These are phyloP conservation scores for Chymomyza costata DNA, from an alignment of 1,140 invertebrate species.

Conservation along the genomic window DNA sequence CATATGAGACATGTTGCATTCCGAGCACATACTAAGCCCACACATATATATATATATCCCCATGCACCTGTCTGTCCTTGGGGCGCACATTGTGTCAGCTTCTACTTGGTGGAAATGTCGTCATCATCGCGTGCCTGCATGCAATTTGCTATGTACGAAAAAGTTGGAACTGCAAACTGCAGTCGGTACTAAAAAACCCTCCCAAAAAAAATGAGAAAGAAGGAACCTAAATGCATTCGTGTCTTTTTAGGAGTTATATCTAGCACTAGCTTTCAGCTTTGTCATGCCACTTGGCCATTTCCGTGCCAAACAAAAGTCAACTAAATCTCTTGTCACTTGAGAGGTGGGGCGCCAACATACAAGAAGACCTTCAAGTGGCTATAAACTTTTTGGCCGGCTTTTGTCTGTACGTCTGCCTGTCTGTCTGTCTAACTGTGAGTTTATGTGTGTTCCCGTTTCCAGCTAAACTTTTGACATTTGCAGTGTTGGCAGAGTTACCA, in stretches of 20 bases:
- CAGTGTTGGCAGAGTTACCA: no score
- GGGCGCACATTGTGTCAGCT: no score
- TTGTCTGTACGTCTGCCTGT: no score
- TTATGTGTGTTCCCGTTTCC: no score
- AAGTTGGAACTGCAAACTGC: slow-evolving; percentile 16
- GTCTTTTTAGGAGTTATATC: no score
- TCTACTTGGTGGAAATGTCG: no score
- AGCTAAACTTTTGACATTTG: slow-evolving; percentile 14
- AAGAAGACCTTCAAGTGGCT: slow-evolving; percentile 1
- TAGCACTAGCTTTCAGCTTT: slow-evolving; percentile 46
- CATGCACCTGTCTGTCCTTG: no score
- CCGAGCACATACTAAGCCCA: no score
- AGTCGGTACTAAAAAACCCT: slow-evolving; percentile 14
- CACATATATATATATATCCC: no score
- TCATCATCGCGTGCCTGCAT: slow-evolving; percentile 42
- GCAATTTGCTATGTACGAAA: slow-evolving; percentile 41
- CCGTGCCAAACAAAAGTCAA: slow-evolving; percentile 50
- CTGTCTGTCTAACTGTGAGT: no score
- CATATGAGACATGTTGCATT: no score
- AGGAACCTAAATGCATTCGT: no score
- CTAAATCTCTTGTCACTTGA: slow-evolving; percentile 52
- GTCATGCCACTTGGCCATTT: slow-evolving; percentile 54
- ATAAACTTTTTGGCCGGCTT: slow-evolving; percentile 13
- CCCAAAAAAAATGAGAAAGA: slow-evolving; percentile 2
- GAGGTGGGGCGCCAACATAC: slow-evolving; percentile 7